These are phyloP conservation scores for Hirtodrosophila trivittata DNA, from an alignment of 2,888 invertebrate genomes.

Conservation along the genomic window DNA sequence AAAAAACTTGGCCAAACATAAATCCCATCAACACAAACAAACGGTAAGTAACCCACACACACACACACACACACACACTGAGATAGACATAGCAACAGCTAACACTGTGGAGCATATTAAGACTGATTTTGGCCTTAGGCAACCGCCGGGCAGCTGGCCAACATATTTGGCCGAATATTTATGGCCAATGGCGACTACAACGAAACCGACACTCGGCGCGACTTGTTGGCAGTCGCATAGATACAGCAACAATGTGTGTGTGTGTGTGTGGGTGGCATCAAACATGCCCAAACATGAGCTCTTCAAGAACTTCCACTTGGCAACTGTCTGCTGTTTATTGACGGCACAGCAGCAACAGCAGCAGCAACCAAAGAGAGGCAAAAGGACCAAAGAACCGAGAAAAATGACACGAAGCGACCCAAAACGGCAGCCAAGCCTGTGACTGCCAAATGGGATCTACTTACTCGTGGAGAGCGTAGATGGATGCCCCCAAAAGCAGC, in stretches of 20 bases:
- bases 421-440: constrained; percentile 59
- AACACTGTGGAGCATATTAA: constrained; percentile 64
- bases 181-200: constrained; percentile 58
- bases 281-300: constrained; percentile 50
- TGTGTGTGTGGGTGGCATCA: constrained; percentile 22
- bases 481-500: constrained; percentile 1
- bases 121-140: constrained; percentile 75
- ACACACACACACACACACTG: constrained; percentile 18
- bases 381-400: constrained; percentile 34
- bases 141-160: constrained; percentile 67
- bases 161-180: constrained; percentile 77
- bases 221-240: constrained; percentile 43
- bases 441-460: constrained; percentile 71
- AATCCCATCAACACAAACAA: constrained; percentile 68
- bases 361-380: not conserved
- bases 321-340: constrained; percentile 75
- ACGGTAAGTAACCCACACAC: constrained; percentile 41
- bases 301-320: constrained; percentile 64
- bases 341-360: constrained; percentile 44
- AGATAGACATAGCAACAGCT: constrained; percentile 52
- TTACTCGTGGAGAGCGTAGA: constrained; percentile 20
- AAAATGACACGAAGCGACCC: constrained; percentile 60
- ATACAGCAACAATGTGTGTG: constrained; percentile 17
- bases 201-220: constrained; percentile 44
- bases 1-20: constrained; percentile 74